Percentiles rank a stretch among this genome's conserved stretches.
phyloP scores from a whole-genome alignment of 2,113 vertebrate species.

The Macaca mulatta region DNA sequence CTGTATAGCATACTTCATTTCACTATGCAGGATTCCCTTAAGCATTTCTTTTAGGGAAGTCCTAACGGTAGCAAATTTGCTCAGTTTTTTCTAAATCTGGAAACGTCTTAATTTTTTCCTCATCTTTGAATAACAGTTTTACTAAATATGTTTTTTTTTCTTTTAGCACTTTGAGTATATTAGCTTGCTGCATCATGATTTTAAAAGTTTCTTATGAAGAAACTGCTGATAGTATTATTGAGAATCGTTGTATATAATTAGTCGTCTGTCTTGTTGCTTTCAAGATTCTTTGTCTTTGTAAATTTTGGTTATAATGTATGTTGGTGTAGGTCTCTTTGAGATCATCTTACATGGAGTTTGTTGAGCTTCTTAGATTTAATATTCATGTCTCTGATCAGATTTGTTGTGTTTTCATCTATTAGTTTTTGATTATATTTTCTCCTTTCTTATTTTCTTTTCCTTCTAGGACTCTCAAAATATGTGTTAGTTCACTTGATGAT shows the following conservation, averaged over 20 bases:
- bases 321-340: background rate
- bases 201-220: background rate
- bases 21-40: background rate
- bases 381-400: background rate
- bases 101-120: background rate
- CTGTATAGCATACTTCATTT: background rate
- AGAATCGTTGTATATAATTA: background rate
- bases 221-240: background rate
- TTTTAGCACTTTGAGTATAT: background rate
- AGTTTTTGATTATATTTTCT: background rate
- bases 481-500: background rate
- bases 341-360: background rate
- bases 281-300: background rate
- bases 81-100: background rate
- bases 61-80: background rate
- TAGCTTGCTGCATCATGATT: background rate
- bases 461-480: background rate
- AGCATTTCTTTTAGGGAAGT: background rate
- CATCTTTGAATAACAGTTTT: background rate
- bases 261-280: background rate
- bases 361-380: background rate
- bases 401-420: background rate
- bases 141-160: background rate
- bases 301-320: background rate
- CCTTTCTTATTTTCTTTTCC: background rate